Conservation (phyloP, 2,888 invertebrate genomes). For the Drosophila incognita region DNA sequence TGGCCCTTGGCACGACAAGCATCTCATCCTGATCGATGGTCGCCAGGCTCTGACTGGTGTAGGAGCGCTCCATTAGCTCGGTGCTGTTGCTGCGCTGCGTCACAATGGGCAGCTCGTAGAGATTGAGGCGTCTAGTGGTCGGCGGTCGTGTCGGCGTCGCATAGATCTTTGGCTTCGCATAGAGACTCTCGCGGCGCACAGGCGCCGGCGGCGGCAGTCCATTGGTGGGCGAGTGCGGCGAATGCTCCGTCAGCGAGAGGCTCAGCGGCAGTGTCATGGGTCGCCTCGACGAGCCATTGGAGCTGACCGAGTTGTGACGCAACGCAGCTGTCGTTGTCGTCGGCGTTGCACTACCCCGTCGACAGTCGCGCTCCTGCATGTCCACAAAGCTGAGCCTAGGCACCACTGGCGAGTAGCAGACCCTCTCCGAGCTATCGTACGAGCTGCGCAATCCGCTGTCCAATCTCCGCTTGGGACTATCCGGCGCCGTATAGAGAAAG, state of each 20-base stretch:
- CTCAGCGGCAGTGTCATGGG: constrained; percentile 52
- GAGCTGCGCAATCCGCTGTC: constrained; percentile 79
- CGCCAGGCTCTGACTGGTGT: constrained; percentile 79
- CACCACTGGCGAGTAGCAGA: constrained; percentile 71
- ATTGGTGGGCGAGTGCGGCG: constrained; percentile 65
- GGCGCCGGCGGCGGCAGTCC: constrained; percentile 79
- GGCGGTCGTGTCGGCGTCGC: constrained; percentile 68
- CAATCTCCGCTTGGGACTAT: constrained; percentile 80
- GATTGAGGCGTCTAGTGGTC: constrained; percentile 61
- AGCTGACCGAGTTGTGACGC: constrained; percentile 67
- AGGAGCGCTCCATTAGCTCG: constrained; percentile 82
- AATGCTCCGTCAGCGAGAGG: constrained; percentile 64
- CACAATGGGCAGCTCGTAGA: constrained; percentile 78
- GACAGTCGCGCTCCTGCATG: constrained; percentile 76
- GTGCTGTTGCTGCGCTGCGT: constrained; percentile 83
- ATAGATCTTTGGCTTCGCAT: constrained; percentile 82
- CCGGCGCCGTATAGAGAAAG: constrained; percentile 84
- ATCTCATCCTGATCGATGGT: constrained; percentile 83
- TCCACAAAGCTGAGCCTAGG: constrained; percentile 77
- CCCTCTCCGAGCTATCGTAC: constrained; percentile 78
- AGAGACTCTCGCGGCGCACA: constrained; percentile 80
- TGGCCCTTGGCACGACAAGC: constrained; percentile 82
- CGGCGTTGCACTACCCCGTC: constrained; percentile 45
- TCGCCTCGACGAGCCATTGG: constrained; percentile 48
- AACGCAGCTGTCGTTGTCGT: constrained; percentile 8